These are phyloP conservation scores for Gracilinanus agilis DNA, from an alignment of 2,113 vertebrate species.

Conservation along the genomic window DNA sequence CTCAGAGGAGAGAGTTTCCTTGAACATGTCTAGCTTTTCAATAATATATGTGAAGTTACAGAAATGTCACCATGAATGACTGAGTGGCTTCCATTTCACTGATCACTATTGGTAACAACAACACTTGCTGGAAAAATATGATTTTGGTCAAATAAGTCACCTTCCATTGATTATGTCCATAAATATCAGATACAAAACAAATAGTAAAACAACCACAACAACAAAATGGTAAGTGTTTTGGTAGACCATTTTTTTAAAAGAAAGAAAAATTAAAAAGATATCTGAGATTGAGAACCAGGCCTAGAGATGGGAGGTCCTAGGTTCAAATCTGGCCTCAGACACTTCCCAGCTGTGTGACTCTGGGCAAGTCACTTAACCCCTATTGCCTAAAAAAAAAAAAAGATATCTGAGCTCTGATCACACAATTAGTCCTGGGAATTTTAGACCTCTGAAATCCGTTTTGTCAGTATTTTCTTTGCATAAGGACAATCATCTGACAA, in stretches of 20 bases:
- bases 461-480: not conserved
- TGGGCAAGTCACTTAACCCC: too few species aligned
- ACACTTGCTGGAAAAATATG: slow-evolving; percentile 14
- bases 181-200: not conserved
- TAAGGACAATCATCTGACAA: not conserved
- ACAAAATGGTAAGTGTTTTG: not conserved
- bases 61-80: slow-evolving; percentile 24
- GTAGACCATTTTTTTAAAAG: not conserved
- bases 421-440: not conserved
- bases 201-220: not conserved
- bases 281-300: too few species aligned
- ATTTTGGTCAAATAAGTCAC: slow-evolving; percentile 7
- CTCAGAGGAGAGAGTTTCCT: not conserved
- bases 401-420: not conserved
- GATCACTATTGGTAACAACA: slow-evolving; percentile 6
- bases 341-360: too few species aligned
- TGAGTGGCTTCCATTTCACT: not conserved
- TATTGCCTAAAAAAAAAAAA: slow-evolving; percentile 4
- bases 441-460: slow-evolving; percentile 41
- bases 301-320: too few species aligned
- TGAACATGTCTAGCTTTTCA: slow-evolving; percentile 10
- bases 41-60: slow-evolving; percentile 42
- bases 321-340: too few species aligned
- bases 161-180: not conserved
- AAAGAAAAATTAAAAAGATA: not conserved